Evolutionary conservation across 2,113 vertebrate genomes (phyloP).

Genomic region (Myotis lucifugus): DNA sequence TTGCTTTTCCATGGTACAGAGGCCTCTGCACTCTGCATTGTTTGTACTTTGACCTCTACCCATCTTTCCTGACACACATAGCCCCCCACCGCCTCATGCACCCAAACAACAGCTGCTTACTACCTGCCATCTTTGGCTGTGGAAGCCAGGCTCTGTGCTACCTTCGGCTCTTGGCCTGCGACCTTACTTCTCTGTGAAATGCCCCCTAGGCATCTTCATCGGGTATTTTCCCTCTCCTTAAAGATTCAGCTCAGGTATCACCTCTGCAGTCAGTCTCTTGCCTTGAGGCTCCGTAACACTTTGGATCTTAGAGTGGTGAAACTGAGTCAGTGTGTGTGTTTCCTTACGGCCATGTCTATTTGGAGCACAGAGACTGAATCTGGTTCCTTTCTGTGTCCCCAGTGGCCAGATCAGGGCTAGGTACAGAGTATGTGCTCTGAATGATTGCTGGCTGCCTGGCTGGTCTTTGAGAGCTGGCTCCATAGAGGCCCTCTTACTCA

Average conservation of each 20-base stretch:
- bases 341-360: neutral
- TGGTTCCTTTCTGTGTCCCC: neutral
- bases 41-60: neutral
- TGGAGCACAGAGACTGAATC: slow-evolving; percentile 2
- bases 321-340: slow-evolving; percentile 1
- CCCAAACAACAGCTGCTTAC: neutral
- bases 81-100: too few species aligned
- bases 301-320: neutral
- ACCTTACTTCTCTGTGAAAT: neutral
- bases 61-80: neutral
- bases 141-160: neutral
- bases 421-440: neutral
- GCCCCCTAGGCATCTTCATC: neutral
- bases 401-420: neutral
- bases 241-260: neutral
- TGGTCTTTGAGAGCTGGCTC: slow-evolving; percentile 22
- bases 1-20: neutral
- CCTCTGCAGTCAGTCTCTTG: neutral
- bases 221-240: neutral
- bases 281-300: slow-evolving; percentile 4
- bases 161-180: neutral
- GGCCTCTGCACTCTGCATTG: neutral
- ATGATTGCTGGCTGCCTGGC: neutral
- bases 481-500: neutral
- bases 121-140: slow-evolving; percentile 23